Base-by-base conservation (phyloP, 1,140 invertebrate genomes). In the Nasonia vitripennis region DNA sequence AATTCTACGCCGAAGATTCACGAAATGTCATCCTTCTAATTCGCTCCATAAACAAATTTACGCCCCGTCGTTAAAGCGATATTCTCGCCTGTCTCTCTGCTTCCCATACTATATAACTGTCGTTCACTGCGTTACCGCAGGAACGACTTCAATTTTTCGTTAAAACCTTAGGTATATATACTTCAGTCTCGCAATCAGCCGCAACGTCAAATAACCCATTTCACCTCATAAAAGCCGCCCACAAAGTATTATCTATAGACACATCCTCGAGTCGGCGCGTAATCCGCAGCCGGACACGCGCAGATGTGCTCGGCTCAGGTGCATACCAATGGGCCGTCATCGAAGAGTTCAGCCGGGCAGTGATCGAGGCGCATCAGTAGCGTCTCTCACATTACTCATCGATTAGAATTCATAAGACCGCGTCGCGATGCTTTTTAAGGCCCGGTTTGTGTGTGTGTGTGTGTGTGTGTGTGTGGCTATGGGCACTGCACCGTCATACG, bases 331-430 rank as follows among this genome's bases (percentile, higher is more conserved):
- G 0, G 12, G 1, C 1, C 9, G 10, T 31, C n/a, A 37, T 23
- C n/a, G 20, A 67, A 51, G 70, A 81, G 80, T 73, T 73, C 80
- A 73, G 37, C 41, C 11, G 71, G 87, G 86, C 78, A 84, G 78
- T 78, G 87, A 86, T 86, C 84, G 84, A 83, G 41, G 48, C 83
- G 77, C 34, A 74, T 67, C 23, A 45, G 20, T 55, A 78, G 71
- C 68, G 79, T 78, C 41, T 78, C 48, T 45, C 45, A 78, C 86
- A 83, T 88, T 88, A 80, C 85, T 86, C 85, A 83, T 83, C 87
- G 87, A 89, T 89, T 89, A 87, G 84, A 89, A 89, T 89, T 89
- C 88, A 89, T 87, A 88, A 86, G 87, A 86, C 87, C 84, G 86
- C 86, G 84, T 86, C 84, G 86, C 79, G 10, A 12, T 87, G 86